Evolutionary conservation across 2,113 vertebrate genomes (phyloP).

Genomic region (Tragulus kanchil): DNA sequence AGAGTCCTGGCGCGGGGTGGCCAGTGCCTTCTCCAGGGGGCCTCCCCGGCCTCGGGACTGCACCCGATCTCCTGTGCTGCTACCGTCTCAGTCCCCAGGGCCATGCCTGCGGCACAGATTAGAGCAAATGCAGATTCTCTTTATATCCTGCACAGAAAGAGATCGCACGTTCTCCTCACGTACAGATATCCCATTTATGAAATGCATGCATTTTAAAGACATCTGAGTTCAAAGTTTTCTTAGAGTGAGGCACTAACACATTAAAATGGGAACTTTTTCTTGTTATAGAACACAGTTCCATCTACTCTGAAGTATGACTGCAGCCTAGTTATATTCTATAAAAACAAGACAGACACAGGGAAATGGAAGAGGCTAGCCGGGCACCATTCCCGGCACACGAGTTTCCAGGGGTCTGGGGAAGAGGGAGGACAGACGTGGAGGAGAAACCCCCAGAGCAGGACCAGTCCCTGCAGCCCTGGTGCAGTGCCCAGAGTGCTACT

Average conservation of each 20-base stretch:
- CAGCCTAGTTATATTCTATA: neutral
- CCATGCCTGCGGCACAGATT: neutral
- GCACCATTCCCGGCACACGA: neutral
- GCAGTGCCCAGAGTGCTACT: neutral
- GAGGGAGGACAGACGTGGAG: neutral
- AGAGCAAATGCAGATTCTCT: neutral
- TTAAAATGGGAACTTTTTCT: conserved; percentile 26
- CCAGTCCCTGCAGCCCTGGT: neutral
- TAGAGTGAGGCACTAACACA: neutral
- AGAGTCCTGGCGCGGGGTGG: no score
- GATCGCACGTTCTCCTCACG: neutral
- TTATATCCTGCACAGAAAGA: conserved; percentile 33
- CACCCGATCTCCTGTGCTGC: no score
- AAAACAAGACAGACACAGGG: neutral
- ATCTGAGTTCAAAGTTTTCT: neutral
- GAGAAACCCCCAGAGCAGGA: neutral
- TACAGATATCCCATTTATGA: neutral
- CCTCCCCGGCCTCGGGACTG: no score
- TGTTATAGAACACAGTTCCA: neutral
- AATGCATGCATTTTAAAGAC: conserved; percentile 20
- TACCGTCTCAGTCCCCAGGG: no score
- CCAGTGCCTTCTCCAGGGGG: no score
- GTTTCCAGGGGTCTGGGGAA: neutral
- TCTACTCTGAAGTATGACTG: neutral
- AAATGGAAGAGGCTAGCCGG: neutral